These are phyloP conservation scores for Atractosteus spatula DNA, from an alignment of 2,113 vertebrate genomes.

Conservation along the genomic window DNA sequence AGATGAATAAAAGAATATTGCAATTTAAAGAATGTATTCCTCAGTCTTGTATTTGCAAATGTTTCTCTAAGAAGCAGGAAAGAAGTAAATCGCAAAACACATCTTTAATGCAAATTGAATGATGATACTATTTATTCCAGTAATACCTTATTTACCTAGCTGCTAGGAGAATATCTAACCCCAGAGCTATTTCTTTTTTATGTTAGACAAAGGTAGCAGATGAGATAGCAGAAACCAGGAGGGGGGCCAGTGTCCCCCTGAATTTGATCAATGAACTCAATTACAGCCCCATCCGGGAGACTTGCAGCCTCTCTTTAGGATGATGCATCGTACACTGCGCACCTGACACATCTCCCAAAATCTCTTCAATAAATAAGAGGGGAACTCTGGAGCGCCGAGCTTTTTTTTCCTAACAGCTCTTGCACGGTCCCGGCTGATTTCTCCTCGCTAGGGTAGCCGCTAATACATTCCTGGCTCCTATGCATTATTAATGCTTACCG, in stretches of 20 bases:
- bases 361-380: slow-evolving; percentile 74
- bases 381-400: slow-evolving; percentile 42
- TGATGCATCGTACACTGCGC: slow-evolving; percentile 66
- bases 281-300: slow-evolving; percentile 72
- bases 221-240: slow-evolving; percentile 22
- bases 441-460: slow-evolving; percentile 88
- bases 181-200: slow-evolving; percentile 25
- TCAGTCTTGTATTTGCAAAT: neutral
- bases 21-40: no score
- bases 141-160: slow-evolving; percentile 23
- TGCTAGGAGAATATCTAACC: slow-evolving; percentile 20
- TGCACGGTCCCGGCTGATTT: slow-evolving; percentile 78
- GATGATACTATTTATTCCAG: slow-evolving; percentile 15
- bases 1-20: no score
- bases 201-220: slow-evolving; percentile 40
- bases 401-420: slow-evolving; percentile 56
- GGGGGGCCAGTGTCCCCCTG: slow-evolving; percentile 24
- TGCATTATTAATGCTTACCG: slow-evolving; percentile 97
- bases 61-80: neutral
- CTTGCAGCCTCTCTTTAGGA: slow-evolving; percentile 53
- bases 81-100: slow-evolving; percentile 5
- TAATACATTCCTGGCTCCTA: slow-evolving; percentile 95
- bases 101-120: slow-evolving; percentile 17
- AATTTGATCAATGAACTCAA: slow-evolving; percentile 89
- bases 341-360: slow-evolving; percentile 67